Evolutionary conservation across 2,113 vertebrate genomes (phyloP).

Genomic region (Thymallus thymallus): DNA sequence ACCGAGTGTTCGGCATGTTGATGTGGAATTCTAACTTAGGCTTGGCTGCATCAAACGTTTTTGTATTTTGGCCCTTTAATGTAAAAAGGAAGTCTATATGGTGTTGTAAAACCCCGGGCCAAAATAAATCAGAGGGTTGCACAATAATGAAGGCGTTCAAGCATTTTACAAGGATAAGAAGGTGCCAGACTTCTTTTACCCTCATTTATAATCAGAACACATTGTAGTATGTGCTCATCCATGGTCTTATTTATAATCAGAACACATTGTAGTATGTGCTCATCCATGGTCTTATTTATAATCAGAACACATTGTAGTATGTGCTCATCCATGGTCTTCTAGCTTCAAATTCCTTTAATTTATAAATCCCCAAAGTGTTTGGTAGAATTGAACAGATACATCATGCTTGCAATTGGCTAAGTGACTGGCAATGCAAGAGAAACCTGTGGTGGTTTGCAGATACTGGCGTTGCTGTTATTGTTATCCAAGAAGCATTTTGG

Average conservation of each 20-base stretch:
- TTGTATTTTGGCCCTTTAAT: constrained; percentile 76
- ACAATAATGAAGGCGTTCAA: constrained; percentile 72
- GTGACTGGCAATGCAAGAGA: too few relatives aligned
- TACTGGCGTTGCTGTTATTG: too few relatives aligned
- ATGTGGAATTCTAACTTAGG: constrained; percentile 78
- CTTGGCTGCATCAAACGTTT: constrained; percentile 69
- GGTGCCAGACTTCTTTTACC: constrained; percentile 11
- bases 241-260: background rate
- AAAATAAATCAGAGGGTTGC: constrained; percentile 78
- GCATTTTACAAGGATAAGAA: constrained; percentile 60
- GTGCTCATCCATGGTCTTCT: background rate
- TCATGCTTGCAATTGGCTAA: too few relatives aligned
- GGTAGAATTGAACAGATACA: too few relatives aligned
- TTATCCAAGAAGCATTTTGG: too few relatives aligned
- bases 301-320: constrained; percentile 6
- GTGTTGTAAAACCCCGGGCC: constrained; percentile 77
- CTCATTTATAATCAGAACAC: constrained; percentile 5
- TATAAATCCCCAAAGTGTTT: too few relatives aligned
- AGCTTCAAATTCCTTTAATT: too few relatives aligned
- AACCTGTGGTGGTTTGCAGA: too few relatives aligned
- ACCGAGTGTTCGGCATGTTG: constrained; percentile 64
- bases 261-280: constrained; percentile 4
- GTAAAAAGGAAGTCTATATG: constrained; percentile 73
- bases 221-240: background rate
- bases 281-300: background rate